Percentiles rank a stretch among this genome's conserved stretches.
Conservation (phyloP, 2,888 invertebrate species). For the Amblyteles armatorius region DNA sequence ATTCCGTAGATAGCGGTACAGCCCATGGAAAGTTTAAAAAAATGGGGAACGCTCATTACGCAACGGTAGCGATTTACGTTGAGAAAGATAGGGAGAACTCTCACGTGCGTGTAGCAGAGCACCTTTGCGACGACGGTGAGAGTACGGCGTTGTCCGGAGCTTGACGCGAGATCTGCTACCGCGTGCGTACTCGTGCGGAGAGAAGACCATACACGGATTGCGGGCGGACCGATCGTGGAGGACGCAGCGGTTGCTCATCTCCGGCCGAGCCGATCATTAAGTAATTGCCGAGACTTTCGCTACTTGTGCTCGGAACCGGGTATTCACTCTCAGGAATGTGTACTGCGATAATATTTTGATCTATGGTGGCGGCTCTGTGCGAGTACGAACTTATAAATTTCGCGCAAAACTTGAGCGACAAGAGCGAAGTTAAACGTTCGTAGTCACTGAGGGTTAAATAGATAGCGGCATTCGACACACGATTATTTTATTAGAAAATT, state of each 20-base stretch:
- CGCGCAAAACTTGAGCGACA: background rate
- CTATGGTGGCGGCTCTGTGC: background rate
- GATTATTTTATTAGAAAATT: background rate
- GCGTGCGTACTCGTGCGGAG: conserved; percentile 1
- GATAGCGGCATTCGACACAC: background rate
- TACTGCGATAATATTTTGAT: conserved; percentile 51
- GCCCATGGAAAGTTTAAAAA: conserved; percentile 18
- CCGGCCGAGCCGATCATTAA: conserved; percentile 57
- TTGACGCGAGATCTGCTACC: background rate
- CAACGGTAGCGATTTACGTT: background rate
- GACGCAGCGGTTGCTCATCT: conserved; percentile 45
- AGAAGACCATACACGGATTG: conserved; percentile 16
- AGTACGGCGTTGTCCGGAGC: conserved; percentile 12
- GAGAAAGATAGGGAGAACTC: conserved; percentile 18
- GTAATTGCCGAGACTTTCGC: conserved; percentile 61
- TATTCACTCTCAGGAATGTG: conserved; percentile 53
- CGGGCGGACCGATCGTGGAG: conserved; percentile 41
- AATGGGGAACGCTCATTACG: conserved; percentile 23
- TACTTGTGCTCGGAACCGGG: conserved; percentile 31
- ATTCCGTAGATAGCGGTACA: background rate
- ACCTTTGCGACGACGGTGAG: conserved; percentile 7
- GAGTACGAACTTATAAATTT: background rate
- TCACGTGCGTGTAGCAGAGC: conserved; percentile 46
- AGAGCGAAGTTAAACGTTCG: background rate
- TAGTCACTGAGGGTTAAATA: background rate